phyloP scores from a whole-genome alignment of 2,888 invertebrate genomes.

The Polylopha cassiicola region DNA sequence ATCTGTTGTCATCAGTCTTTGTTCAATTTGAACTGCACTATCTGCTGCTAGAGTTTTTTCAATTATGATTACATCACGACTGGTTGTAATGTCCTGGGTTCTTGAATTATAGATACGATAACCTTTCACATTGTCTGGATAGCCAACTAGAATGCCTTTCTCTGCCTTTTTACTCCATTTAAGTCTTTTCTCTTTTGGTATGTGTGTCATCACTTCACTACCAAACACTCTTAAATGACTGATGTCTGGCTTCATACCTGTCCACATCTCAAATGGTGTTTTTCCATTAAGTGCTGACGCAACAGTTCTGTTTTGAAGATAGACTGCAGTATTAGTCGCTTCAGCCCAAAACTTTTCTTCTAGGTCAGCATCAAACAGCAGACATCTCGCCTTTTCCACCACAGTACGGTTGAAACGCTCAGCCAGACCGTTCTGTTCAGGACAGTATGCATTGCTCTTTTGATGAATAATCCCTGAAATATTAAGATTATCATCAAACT shows the following conservation, averaged over 20 bases:
- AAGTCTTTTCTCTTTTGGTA: slow-evolving; percentile 25
- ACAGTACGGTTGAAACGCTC: neutral
- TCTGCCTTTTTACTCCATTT: slow-evolving; percentile 30
- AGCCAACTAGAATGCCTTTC: slow-evolving; percentile 27
- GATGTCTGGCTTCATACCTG: slow-evolving; percentile 13
- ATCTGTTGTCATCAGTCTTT: no score
- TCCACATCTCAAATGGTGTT: slow-evolving; percentile 4
- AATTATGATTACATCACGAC: no score
- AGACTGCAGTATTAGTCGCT: slow-evolving; percentile 14
- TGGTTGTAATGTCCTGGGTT: no score
- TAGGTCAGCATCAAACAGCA: slow-evolving; percentile 3
- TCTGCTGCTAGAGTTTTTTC: slow-evolving; percentile 20
- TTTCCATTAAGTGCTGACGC: neutral
- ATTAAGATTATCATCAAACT: neutral
- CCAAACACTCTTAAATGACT: slow-evolving; percentile 25
- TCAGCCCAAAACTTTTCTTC: slow-evolving; percentile 15
- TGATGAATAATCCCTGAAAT: neutral
- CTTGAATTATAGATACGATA: no score
- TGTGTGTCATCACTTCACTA: slow-evolving; percentile 25
- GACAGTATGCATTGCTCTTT: neutral
- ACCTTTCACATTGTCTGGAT: slow-evolving; percentile 25
- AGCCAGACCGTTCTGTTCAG: neutral
- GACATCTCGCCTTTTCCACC: slow-evolving; percentile 6
- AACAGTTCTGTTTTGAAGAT: slow-evolving; percentile 10
- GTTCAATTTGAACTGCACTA: no score